phyloP scores from a whole-genome alignment of 2,888 invertebrate genomes.

The Choristoneura rosaceana region DNA sequence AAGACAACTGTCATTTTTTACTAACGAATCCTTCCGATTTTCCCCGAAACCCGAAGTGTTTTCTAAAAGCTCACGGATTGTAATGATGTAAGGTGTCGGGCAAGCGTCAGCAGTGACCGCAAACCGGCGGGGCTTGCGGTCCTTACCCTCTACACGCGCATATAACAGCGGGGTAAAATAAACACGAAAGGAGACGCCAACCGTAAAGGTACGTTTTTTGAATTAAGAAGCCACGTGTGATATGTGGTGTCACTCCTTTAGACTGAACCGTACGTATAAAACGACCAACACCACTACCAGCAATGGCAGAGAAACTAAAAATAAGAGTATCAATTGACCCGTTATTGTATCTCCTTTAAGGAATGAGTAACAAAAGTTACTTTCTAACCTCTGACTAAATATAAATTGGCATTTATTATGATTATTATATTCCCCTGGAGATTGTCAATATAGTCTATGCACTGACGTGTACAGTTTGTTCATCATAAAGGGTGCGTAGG shows the following conservation, averaged over 20 bases:
- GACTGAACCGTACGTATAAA: background rate
- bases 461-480: background rate
- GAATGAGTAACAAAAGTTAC: no score
- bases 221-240: conserved; percentile 11
- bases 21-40: no score
- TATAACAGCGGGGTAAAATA: conserved; percentile 19
- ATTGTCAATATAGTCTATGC: background rate
- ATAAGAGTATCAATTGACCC: background rate
- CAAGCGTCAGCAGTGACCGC: conserved; percentile 7
- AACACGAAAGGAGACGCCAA: conserved; percentile 18
- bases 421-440: background rate
- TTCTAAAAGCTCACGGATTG: no score
- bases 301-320: background rate
- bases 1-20: no score
- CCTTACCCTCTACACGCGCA: conserved; percentile 17
- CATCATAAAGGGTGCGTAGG: background rate
- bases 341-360: background rate
- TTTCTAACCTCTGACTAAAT: no score
- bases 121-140: conserved; percentile 9
- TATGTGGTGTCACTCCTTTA: conserved; percentile 5
- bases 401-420: background rate
- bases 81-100: conserved; percentile 17
- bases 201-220: conserved; percentile 21
- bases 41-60: no score
- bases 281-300: background rate